These are phyloP conservation scores for Temnothorax unifasciatus DNA, from an alignment of 2,888 invertebrate genomes.

Conservation along the genomic window DNA sequence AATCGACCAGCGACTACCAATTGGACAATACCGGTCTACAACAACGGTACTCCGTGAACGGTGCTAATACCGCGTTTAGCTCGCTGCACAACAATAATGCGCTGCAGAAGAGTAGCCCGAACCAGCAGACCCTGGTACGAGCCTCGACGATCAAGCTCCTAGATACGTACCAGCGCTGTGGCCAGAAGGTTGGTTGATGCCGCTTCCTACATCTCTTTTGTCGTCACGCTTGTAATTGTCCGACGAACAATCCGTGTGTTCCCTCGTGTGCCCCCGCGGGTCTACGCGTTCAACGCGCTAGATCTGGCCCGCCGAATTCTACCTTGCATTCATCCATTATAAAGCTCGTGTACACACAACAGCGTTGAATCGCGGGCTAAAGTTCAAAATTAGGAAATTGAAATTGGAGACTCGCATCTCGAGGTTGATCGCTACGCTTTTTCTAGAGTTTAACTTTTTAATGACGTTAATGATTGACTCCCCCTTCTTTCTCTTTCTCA, in stretches of 20 bases:
- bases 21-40: conserved; percentile 86
- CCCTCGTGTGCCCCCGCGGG: background rate
- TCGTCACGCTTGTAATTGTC: conserved; percentile 18
- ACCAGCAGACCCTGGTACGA: conserved; percentile 89
- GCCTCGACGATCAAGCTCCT: conserved; percentile 90
- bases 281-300: conserved; percentile 3
- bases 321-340: background rate
- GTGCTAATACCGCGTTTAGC: conserved; percentile 83
- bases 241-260: background rate
- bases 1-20: conserved; percentile 86
- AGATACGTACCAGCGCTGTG: conserved; percentile 90
- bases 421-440: background rate
- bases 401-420: background rate
- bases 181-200: conserved; percentile 88
- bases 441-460: background rate
- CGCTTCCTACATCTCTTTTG: conserved; percentile 51
- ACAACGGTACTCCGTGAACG: conserved; percentile 84
- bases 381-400: background rate
- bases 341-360: background rate
- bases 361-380: background rate
- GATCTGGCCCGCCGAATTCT: background rate
- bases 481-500: background rate
- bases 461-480: background rate
- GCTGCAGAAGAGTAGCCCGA: conserved; percentile 85
- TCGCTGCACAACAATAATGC: conserved; percentile 85